Percentiles rank a stretch among this genome's conserved stretches.
phyloP scores from a whole-genome alignment of 2,113 vertebrate genomes.

The Rhombomys opimus region DNA sequence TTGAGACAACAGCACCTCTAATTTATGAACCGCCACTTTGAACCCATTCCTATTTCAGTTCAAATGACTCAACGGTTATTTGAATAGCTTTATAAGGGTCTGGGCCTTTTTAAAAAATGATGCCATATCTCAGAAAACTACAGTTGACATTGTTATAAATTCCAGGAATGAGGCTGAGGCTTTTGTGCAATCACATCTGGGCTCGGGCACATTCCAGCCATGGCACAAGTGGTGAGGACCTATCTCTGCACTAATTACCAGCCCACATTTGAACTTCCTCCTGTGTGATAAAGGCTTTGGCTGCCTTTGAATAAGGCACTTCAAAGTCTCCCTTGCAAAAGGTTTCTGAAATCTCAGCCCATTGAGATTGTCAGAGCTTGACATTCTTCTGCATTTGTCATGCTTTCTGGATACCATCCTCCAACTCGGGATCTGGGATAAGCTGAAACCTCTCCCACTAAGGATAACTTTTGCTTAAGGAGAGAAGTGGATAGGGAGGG shows the following conservation, averaged over 20 bases:
- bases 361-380: slow-evolving; percentile 69
- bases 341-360: slow-evolving; percentile 62
- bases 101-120: slow-evolving; percentile 77
- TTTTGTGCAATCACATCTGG: slow-evolving; percentile 44
- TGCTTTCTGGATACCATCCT: slow-evolving; percentile 42
- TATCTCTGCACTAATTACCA: slow-evolving; percentile 39
- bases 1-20: slow-evolving; percentile 61
- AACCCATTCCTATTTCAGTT: slow-evolving; percentile 76
- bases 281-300: slow-evolving; percentile 62
- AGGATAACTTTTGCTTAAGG: slow-evolving; percentile 40
- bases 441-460: slow-evolving; percentile 12
- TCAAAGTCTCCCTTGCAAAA: slow-evolving; percentile 70
- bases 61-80: slow-evolving; percentile 74
- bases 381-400: slow-evolving; percentile 56
- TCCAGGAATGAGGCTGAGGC: slow-evolving; percentile 62
- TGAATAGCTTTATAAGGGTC: slow-evolving; percentile 73
- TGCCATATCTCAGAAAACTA: slow-evolving; percentile 61
- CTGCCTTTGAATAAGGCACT: slow-evolving; percentile 63
- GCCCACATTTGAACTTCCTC: slow-evolving; percentile 21
- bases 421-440: background rate
- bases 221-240: background rate
- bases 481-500: background rate
- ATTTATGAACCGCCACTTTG: slow-evolving; percentile 75
- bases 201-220: slow-evolving; percentile 59
- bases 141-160: slow-evolving; percentile 72